Conservation (phyloP, 2,888 invertebrate genomes). For the Macrophya annulata region DNA sequence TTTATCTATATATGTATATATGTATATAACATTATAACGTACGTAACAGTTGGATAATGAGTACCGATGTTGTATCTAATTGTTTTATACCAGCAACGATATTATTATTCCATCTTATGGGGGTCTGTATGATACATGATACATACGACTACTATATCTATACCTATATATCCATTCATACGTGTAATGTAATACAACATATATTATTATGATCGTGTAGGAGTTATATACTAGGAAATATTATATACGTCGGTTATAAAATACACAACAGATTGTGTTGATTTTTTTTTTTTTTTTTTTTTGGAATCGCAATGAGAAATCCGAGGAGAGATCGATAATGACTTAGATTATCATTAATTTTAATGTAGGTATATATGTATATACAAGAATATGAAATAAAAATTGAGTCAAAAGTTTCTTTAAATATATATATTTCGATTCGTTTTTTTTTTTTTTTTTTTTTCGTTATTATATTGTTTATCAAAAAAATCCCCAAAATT, state of each 20-base stretch:
- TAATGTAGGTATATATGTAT: too few relatives aligned
- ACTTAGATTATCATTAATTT: too few relatives aligned
- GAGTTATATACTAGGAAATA: background rate
- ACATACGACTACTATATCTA: background rate
- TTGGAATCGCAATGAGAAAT: background rate
- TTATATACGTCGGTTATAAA: too few relatives aligned
- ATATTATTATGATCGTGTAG: conserved; percentile 1
- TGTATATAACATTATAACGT: background rate
- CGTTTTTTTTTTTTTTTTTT: too few relatives aligned
- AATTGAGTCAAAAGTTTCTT: too few relatives aligned
- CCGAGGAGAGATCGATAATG: too few relatives aligned
- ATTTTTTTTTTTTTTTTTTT: background rate
- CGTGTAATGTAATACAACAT: conserved; percentile 10
- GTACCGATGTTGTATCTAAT: conserved; percentile 10
- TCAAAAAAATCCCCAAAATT: too few relatives aligned
- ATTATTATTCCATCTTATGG: background rate
- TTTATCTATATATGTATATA: background rate
- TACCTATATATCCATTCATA: background rate
- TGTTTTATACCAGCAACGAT: background rate
- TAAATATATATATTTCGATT: too few relatives aligned
- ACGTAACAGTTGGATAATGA: background rate
- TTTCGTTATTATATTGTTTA: too few relatives aligned
- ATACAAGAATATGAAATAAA: too few relatives aligned
- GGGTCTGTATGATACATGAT: background rate
- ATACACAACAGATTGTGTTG: too few relatives aligned